These are phyloP conservation scores for Clavelina lepadiformis DNA, from an alignment of 23 tunicate genomes.

Conservation along the genomic window DNA sequence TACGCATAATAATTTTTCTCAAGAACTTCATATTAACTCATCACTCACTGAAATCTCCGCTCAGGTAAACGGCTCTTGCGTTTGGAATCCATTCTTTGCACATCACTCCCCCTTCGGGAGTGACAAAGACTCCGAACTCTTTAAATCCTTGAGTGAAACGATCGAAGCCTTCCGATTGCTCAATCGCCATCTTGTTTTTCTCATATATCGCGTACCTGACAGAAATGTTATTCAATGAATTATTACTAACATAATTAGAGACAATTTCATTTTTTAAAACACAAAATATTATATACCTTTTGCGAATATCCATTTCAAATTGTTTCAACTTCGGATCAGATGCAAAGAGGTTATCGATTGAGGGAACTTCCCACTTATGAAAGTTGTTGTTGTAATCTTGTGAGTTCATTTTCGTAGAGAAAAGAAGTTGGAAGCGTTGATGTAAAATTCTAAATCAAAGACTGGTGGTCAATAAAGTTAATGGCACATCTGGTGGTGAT, in stretches of 20 bases:
- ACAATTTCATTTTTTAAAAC: neutral
- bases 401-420: constrained; percentile 5
- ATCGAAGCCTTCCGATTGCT: constrained; percentile 45
- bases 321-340: constrained; percentile 4
- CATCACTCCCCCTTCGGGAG: constrained; percentile 35
- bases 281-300: constrained; percentile 2
- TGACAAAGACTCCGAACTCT: constrained; percentile 52
- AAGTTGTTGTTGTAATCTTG: constrained; percentile 4
- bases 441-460: no score
- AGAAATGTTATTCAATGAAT: neutral
- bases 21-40: neutral
- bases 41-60: constrained; percentile 72
- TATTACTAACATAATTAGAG: neutral
- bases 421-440: no score
- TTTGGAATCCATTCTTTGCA: constrained; percentile 79
- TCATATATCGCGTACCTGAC: constrained; percentile 37
- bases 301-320: constrained; percentile 24
- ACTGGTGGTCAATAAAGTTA: no score
- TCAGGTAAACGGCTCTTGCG: constrained; percentile 58
- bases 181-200: constrained; percentile 24
- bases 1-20: neutral
- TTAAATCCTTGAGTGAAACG: constrained; percentile 33
- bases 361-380: constrained; percentile 25
- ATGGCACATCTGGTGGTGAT: no score
- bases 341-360: constrained; percentile 14